Evolutionary conservation across 1,140 invertebrate genomes (phyloP).

Genomic region (Alviniconcha marisindica): DNA sequence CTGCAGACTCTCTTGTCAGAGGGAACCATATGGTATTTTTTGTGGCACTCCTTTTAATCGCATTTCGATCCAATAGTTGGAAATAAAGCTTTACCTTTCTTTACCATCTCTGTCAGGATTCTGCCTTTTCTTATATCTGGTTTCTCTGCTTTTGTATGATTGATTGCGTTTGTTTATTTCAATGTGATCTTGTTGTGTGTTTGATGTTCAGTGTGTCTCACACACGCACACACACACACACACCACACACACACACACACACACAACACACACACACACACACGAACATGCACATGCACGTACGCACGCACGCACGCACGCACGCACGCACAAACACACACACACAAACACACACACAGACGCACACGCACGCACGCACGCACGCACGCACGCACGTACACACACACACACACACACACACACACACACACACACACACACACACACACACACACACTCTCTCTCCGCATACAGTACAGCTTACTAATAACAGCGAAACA

Average conservation of each 20-base stretch:
- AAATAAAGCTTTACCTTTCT: not conserved
- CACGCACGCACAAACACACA: not conserved
- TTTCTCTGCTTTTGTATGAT: too few species aligned
- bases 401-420: conserved; percentile 9
- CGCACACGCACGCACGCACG: not conserved
- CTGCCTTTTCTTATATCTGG: not conserved
- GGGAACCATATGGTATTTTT: not conserved
- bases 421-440: conserved; percentile 16
- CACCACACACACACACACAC: conserved; percentile 18
- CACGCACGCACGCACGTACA: not conserved
- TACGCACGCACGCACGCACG: not conserved
- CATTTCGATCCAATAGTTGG: not conserved
- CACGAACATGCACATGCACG: not conserved
- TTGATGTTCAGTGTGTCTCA: too few species aligned
- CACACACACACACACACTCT: conserved; percentile 8
- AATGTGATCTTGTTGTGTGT: too few species aligned
- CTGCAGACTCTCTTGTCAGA: not conserved
- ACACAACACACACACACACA: not conserved
- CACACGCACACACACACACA: conserved; percentile 5
- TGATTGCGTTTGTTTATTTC: too few species aligned
- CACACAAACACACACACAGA: conserved; percentile 3
- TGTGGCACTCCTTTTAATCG: too few species aligned
- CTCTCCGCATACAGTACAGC: too few species aligned
- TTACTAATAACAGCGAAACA: too few species aligned
- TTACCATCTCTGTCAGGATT: not conserved